Evolutionary conservation across 2,888 invertebrate species (phyloP).

Genomic region (Dicycla oo): DNA sequence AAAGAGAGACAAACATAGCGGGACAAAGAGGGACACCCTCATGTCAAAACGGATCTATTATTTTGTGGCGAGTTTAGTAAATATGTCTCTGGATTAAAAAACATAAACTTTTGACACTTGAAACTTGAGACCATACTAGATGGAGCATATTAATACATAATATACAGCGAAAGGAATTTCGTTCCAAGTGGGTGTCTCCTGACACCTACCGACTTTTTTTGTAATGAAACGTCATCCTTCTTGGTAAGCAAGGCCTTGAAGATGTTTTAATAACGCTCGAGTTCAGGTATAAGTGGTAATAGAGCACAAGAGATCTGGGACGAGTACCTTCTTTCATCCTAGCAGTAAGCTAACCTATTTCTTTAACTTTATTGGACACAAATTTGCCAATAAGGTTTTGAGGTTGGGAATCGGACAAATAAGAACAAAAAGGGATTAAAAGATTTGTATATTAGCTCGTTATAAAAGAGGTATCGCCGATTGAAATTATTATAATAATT

Average conservation of each 20-base stretch:
- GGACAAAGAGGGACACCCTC: too few species aligned
- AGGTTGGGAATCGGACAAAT: neutral
- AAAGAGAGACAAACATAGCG: too few species aligned
- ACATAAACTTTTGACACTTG: too few species aligned
- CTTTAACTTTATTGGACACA: constrained; percentile 17
- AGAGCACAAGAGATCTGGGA: constrained; percentile 27
- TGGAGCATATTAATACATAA: too few species aligned
- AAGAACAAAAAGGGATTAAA: neutral
- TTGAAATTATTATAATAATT: neutral
- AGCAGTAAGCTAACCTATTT: constrained; percentile 14
- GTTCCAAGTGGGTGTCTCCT: too few species aligned
- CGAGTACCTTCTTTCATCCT: constrained; percentile 24
- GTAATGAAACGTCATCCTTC: neutral
- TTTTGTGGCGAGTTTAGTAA: too few species aligned
- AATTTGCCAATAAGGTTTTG: neutral
- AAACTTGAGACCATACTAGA: too few species aligned
- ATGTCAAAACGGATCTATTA: too few species aligned
- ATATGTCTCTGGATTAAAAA: too few species aligned
- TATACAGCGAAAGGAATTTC: too few species aligned
- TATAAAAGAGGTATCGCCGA: too few species aligned
- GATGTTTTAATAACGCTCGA: constrained; percentile 27
- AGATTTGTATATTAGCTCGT: neutral
- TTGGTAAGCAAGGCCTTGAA: constrained; percentile 4
- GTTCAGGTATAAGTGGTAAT: constrained; percentile 20
- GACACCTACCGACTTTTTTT: neutral